phyloP scores from a whole-genome alignment of 2,888 invertebrate genomes.

The Callosobruchus maculatus region DNA sequence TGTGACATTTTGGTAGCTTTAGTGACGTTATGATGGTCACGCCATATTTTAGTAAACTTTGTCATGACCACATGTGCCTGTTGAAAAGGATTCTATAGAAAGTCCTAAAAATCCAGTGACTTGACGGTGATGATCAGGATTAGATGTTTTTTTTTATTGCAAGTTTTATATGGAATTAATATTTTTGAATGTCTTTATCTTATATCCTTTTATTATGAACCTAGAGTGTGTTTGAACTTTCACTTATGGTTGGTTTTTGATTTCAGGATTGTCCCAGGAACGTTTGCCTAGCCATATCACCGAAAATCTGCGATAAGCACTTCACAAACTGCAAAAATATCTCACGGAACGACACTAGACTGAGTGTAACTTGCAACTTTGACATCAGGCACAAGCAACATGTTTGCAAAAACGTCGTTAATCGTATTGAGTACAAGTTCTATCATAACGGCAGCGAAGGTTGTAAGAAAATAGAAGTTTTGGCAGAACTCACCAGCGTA shows the following conservation, averaged over 20 bases:
- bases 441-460: conserved; percentile 50
- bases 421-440: conserved; percentile 41
- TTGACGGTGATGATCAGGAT: too few species aligned
- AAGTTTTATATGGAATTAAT: too few species aligned
- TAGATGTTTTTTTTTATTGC: too few species aligned
- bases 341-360: conserved; percentile 20
- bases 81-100: too few species aligned
- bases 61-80: too few species aligned
- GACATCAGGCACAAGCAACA: conserved; percentile 22
- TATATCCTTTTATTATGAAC: too few species aligned
- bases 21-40: too few species aligned
- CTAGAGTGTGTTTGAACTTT: neutral
- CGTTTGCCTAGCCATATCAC: conserved; percentile 37
- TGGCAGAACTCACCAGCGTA: conserved; percentile 32
- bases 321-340: conserved; percentile 34
- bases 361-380: conserved; percentile 23
- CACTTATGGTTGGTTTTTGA: conserved; percentile 12
- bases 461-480: conserved; percentile 41
- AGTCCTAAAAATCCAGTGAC: too few species aligned
- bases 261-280: conserved; percentile 43
- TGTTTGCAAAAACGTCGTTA: conserved; percentile 40
- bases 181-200: too few species aligned
- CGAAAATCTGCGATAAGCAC: conserved; percentile 36
- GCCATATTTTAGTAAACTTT: too few species aligned
- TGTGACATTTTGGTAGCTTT: too few species aligned